Base-by-base conservation (phyloP, 2,113 vertebrate genomes). In the Hydrolagus affinis region DNA sequence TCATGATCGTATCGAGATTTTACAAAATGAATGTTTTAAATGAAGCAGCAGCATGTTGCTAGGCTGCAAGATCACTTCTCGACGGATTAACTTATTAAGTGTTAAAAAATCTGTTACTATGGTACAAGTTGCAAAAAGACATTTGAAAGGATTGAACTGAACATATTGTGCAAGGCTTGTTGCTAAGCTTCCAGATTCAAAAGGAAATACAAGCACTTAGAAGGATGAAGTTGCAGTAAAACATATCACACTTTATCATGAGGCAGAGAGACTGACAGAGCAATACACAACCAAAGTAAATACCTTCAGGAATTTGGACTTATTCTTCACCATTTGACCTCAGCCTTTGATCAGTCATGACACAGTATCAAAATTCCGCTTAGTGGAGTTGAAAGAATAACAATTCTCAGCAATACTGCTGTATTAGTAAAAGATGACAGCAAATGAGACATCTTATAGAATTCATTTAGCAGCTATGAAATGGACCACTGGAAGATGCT, bases 111-210 rank as follows among this genome's bases (percentile, higher is more conserved):
- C 62, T 83, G 78, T 83, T 83, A 66, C 78, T 83, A 83, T 64
- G 78, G 78, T 83, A 28, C 78, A 83, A 30, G 78, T 32, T 83
- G 66, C 60, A 83, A 30, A 83, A 21, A 83, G 62, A 32, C 60
- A 28, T 83, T 83, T 83, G 60, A 83, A 83, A 83, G 78, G 78
- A 21, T 66, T 32, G 78, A 83, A 66, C 25, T 19, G 78, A 83
- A 83, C 78, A 83, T 83, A 83, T 83, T 83, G 78, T 68, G 78
- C 78, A 83, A 83, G 21, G 78, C 62, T 83, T 25, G 78, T 83
- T 83, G 78, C 78, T 64, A 64, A 66, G 78, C 78, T 83, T 83
- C 62, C 78, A 83, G 32, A 57, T 66, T 83, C 78, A 83, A 80
- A 80, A 9, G 14, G 78, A 83, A 68, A 32, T 66, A 17, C 28